Conservation (phyloP, 2,113 vertebrate genomes). For the Pseudopodoces humilis region DNA sequence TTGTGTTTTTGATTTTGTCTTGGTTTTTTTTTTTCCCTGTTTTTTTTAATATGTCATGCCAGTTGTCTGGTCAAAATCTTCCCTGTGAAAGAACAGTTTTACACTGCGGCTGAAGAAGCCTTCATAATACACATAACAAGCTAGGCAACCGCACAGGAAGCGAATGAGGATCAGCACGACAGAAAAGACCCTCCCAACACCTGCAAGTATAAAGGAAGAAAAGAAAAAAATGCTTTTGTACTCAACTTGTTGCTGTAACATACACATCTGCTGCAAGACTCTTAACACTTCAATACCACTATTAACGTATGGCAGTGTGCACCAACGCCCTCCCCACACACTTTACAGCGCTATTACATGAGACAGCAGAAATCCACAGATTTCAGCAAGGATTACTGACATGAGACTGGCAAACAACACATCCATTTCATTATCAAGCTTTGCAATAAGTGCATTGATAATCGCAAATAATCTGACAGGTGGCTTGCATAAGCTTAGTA, state of each 20-base stretch:
- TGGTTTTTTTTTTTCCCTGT: rapidly evolving
- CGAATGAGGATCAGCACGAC: background rate
- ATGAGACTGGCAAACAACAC: background rate
- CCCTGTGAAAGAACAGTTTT: background rate
- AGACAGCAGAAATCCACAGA: background rate
- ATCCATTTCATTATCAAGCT: background rate
- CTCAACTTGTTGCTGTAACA: background rate
- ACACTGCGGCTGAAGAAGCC: background rate
- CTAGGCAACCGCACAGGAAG: background rate
- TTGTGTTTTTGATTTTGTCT: background rate
- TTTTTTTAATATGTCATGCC: background rate
- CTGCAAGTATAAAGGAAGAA: background rate
- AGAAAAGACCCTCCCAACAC: background rate
- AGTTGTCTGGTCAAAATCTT: background rate
- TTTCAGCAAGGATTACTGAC: background rate
- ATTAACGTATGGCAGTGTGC: rapidly evolving
- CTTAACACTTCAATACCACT: background rate
- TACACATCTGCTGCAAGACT: background rate
- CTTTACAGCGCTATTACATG: background rate
- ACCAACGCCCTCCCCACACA: rapidly evolving
- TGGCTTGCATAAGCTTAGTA: background rate
- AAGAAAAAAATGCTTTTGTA: background rate
- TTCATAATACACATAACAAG: background rate
- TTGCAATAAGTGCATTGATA: background rate
- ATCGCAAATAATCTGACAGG: background rate